phyloP scores from a whole-genome alignment of 2,888 invertebrate species.

The Callyntrura guangdongensis region DNA sequence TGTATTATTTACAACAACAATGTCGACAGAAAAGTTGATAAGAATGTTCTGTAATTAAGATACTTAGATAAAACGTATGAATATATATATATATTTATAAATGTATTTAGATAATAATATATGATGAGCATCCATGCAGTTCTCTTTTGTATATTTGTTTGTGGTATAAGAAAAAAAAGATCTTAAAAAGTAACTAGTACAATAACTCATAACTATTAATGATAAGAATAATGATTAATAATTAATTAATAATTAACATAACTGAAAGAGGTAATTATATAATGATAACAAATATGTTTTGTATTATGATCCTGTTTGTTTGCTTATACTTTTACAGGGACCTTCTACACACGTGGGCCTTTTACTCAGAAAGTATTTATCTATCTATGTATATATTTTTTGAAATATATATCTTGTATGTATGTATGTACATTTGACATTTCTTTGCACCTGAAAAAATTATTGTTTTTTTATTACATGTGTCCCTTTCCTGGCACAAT shows the following conservation, averaged over 20 bases:
- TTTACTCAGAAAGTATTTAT: no score
- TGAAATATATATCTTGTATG: background rate
- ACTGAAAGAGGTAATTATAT: conserved; percentile 30
- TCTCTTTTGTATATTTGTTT: conserved; percentile 77
- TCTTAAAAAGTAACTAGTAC: conserved; percentile 67
- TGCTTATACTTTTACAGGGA: conserved; percentile 6
- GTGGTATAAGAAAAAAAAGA: conserved; percentile 73
- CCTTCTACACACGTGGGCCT: no score
- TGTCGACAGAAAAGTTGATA: conserved; percentile 46
- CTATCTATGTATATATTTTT: no score
- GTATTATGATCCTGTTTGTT: conserved; percentile 46
- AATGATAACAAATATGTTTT: conserved; percentile 65
- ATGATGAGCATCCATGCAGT: conserved; percentile 79
- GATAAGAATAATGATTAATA: conserved; percentile 17
- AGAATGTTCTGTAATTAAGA: conserved; percentile 41
- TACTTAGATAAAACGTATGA: no score
- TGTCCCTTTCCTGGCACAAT: conserved; percentile 77
- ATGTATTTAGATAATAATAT: conserved; percentile 27
- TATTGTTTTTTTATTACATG: conserved; percentile 51
- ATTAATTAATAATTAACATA: conserved; percentile 16
- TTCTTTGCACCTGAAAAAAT: conserved; percentile 74
- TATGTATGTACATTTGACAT: conserved; percentile 65
- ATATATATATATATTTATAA: conserved; percentile 5
- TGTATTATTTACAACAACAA: conserved; percentile 45
- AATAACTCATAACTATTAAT: background rate